These are phyloP conservation scores for Charina bottae DNA, from an alignment of 2,113 vertebrate species.

Conservation along the genomic window DNA sequence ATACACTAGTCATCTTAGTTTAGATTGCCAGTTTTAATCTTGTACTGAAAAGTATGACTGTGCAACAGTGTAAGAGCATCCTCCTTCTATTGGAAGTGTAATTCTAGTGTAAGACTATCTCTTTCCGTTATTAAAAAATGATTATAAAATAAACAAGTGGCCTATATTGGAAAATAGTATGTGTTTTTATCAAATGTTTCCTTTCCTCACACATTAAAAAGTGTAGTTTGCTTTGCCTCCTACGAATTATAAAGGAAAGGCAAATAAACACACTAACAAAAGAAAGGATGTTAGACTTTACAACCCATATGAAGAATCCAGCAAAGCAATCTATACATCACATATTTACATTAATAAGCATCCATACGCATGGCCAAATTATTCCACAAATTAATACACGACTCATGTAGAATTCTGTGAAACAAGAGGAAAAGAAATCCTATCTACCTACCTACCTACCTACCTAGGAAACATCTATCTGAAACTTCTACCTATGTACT, in stretches of 20 bases:
- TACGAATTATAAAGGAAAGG: neutral
- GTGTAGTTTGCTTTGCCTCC: neutral
- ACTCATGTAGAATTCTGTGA: neutral
- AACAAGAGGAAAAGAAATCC: neutral
- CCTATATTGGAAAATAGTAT: neutral
- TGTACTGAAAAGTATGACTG: neutral
- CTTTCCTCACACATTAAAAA: neutral
- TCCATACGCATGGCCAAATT: neutral
- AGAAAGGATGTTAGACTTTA: neutral
- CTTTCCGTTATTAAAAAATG: neutral
- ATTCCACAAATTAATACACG: neutral
- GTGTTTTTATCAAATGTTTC: neutral
- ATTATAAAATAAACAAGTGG: conserved; percentile 1
- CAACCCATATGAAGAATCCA: neutral
- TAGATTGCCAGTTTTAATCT: neutral
- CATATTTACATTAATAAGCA: neutral
- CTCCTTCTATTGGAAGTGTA: too few species aligned
- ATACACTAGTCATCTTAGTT: neutral
- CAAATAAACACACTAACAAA: neutral
- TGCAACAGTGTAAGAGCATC: neutral
- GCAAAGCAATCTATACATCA: neutral
- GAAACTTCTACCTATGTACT: conserved; percentile 8
- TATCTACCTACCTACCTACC: neutral
- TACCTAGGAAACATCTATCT: conserved; percentile 25
- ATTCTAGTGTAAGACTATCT: too few species aligned